Evolutionary conservation across 2,888 invertebrate species (phyloP).

Genomic region (Aquatica leii): DNA sequence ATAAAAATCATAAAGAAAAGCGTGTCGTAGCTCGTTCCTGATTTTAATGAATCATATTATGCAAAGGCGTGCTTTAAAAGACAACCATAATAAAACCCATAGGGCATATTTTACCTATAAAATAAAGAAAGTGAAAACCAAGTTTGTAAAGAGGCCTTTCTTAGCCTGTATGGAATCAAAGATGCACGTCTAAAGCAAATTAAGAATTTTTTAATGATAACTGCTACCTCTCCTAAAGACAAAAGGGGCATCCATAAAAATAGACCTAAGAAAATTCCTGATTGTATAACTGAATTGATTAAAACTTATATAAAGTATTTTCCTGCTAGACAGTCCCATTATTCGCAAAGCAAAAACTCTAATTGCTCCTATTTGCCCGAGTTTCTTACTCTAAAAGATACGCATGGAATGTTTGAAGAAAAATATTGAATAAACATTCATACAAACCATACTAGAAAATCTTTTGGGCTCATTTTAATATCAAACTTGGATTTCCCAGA

Average conservation of each 20-base stretch:
- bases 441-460: conserved; percentile 17
- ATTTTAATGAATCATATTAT: too few relatives aligned
- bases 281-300: not conserved
- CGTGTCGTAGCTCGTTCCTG: too few relatives aligned
- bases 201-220: not conserved
- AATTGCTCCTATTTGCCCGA: conserved; percentile 9
- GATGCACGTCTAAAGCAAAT: not conserved
- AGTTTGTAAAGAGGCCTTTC: not conserved
- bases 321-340: too few relatives aligned
- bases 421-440: conserved; percentile 12
- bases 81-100: too few relatives aligned
- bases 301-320: too few relatives aligned
- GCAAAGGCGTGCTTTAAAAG: too few relatives aligned
- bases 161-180: conserved; percentile 1
- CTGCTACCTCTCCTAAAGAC: too few relatives aligned
- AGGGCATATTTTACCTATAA: too few relatives aligned
- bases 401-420: conserved; percentile 2
- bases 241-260: not conserved
- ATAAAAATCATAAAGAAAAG: too few relatives aligned
- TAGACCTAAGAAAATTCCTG: not conserved
- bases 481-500: conserved; percentile 24
- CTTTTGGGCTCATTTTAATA: conserved; percentile 2
- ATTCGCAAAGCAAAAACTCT: too few relatives aligned
- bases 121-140: not conserved
- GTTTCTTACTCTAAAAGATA: not conserved